Evolutionary conservation across 2,113 vertebrate genomes (phyloP).

Genomic region (Tyrannus savana): DNA sequence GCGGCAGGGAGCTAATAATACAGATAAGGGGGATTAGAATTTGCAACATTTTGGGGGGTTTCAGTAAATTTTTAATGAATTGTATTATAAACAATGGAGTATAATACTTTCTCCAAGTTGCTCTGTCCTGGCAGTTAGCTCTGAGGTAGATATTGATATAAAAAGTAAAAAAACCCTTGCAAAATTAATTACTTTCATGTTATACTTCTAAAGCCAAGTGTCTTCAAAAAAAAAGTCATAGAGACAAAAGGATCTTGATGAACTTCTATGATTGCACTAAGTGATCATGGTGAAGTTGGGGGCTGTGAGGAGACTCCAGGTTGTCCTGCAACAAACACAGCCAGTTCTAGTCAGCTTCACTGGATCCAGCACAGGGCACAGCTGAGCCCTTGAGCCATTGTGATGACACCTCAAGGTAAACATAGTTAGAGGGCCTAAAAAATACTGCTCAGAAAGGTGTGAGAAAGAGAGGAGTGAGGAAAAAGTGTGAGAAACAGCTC

Average conservation of each 20-base stretch:
- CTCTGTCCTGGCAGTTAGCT: not conserved
- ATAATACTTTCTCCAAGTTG: not conserved
- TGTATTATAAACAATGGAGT: not conserved
- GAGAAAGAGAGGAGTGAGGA: not conserved
- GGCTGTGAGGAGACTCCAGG: not conserved
- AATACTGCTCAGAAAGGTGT: not conserved
- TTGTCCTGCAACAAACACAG: accelerated
- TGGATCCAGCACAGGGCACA: accelerated
- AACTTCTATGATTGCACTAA: not conserved
- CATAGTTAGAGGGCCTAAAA: not conserved
- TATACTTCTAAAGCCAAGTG: not conserved
- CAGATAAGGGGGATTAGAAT: not conserved
- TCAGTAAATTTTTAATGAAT: not conserved
- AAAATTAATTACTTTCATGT: not conserved
- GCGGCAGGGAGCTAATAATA: not conserved
- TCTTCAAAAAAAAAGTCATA: not conserved
- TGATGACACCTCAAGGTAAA: too few species aligned
- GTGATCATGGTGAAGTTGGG: accelerated
- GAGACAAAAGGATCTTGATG: not conserved
- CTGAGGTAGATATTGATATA: not conserved
- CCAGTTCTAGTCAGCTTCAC: not conserved
- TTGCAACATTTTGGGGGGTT: not conserved
- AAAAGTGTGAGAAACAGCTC: not conserved
- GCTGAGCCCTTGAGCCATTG: not conserved
- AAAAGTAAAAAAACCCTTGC: not conserved